A percentile compares a stretch with the other conserved stretches of the same genome.
Evolutionary conservation across 2,797 vertebrate genomes (phyloP).

Genomic region (Leptatherina wallacei): DNA sequence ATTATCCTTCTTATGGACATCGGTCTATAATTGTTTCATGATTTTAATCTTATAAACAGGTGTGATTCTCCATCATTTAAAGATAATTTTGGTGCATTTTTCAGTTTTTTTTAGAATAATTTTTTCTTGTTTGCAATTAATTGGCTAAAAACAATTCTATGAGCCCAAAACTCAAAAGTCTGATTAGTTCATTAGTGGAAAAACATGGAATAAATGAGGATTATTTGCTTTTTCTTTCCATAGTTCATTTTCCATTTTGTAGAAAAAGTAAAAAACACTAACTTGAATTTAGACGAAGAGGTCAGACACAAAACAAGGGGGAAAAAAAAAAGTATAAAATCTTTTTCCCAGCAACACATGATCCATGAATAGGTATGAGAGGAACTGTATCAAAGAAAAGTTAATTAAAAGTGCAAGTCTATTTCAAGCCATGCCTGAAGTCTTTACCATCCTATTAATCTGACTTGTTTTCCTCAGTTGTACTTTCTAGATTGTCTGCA

Average conservation of each 20-base stretch:
- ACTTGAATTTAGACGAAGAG: constrained; percentile 8
- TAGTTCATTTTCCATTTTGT: not conserved
- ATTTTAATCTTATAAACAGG: not conserved
- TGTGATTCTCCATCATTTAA: not conserved
- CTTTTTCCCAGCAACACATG: constrained; percentile 56
- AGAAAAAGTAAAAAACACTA: not conserved
- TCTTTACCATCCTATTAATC: constrained; percentile 73
- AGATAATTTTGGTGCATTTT: not conserved
- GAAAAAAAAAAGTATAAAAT: constrained; percentile 18
- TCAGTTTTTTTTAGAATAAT: not conserved
- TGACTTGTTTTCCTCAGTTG: constrained; percentile 75
- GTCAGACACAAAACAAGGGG: constrained; percentile 5
- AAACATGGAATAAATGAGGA: not conserved
- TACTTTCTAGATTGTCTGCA: constrained; percentile 50
- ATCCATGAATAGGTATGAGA: constrained; percentile 73
- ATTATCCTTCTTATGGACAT: not conserved
- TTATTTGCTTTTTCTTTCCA: not conserved
- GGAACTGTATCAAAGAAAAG: constrained; percentile 53
- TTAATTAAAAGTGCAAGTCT: constrained; percentile 73
- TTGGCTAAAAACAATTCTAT: not conserved
- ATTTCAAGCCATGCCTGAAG: constrained; percentile 75
- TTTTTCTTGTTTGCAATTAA: not conserved
- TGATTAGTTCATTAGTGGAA: not conserved
- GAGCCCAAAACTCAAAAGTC: not conserved
- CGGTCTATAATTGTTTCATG: too few relatives aligned